A percentile compares a stretch with the other conserved stretches of the same genome.
Conservation (phyloP, 2,113 vertebrate genomes). For the Saguinus imperator region DNA sequence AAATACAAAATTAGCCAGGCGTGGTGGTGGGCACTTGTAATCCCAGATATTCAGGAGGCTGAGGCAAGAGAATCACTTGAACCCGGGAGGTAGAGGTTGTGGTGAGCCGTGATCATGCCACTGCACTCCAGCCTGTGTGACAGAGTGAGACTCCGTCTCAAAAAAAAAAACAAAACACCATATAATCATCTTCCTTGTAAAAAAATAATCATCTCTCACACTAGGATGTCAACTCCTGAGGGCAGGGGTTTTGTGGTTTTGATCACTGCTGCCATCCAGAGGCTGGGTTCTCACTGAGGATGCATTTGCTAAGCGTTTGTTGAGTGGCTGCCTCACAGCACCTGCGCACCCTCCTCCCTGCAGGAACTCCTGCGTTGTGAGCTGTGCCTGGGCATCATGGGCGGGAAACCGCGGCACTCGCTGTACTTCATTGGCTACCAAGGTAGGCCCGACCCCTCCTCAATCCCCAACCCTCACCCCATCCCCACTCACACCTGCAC, state of each 20-base stretch:
- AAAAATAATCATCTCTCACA: not conserved
- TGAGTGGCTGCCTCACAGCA: not conserved
- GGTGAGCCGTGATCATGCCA: too few relatives aligned
- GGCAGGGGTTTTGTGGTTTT: not conserved
- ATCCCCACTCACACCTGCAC: not conserved
- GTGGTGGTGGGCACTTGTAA: rapidly evolving
- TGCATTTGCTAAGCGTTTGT: not conserved
- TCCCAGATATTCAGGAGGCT: too few relatives aligned
- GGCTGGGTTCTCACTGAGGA: not conserved
- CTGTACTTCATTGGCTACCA: conserved; percentile 95
- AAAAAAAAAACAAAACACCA: not conserved
- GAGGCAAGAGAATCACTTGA: too few relatives aligned
- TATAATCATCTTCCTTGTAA: not conserved
- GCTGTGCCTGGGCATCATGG: conserved; percentile 94
- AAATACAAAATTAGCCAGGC: too few relatives aligned
- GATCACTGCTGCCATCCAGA: not conserved
- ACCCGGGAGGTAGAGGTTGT: too few relatives aligned
- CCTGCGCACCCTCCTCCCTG: not conserved
- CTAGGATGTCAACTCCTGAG: not conserved
- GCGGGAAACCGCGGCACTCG: conserved; percentile 94
- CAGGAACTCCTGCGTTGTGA: conserved; percentile 92
- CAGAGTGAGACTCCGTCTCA: too few relatives aligned
- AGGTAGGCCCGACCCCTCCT: conserved; percentile 81
- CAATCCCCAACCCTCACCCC: rapidly evolving
- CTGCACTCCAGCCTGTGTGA: too few relatives aligned